A percentile compares a stretch with the other conserved stretches of the same genome.
These are phyloP conservation scores for Alosa alosa DNA, from an alignment of 2,113 vertebrate genomes.

Conservation along the genomic window DNA sequence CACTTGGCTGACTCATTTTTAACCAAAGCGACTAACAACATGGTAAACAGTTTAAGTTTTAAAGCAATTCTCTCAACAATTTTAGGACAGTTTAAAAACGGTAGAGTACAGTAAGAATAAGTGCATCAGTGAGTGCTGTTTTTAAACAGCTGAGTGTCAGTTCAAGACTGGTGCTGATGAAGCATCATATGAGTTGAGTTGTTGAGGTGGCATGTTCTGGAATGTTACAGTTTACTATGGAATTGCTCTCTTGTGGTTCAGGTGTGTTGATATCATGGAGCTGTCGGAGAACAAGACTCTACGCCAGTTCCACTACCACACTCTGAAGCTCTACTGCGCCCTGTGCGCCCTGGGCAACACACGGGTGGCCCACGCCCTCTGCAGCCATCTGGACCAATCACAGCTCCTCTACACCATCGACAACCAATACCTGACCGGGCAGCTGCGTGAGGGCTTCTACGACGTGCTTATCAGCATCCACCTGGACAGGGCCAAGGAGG, in stretches of 20 bases:
- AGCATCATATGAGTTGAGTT: no score
- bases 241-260: slow-evolving; percentile 46
- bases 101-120: no score
- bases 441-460: slow-evolving; percentile 90
- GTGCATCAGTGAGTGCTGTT: no score
- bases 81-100: no score
- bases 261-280: slow-evolving; percentile 93
- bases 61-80: no score
- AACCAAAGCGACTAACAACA: no score
- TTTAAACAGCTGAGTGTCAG: no score
- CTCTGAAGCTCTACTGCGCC: slow-evolving; percentile 88
- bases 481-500: slow-evolving; percentile 87
- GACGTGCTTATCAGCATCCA: slow-evolving; percentile 95
- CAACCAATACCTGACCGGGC: slow-evolving; percentile 91
- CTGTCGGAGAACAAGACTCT: slow-evolving; percentile 89
- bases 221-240: not conserved
- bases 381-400: slow-evolving; percentile 90
- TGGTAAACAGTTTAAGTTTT: no score
- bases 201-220: not conserved
- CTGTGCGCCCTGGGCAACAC: slow-evolving; percentile 93
- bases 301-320: slow-evolving; percentile 92
- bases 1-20: no score
- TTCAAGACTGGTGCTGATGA: no score
- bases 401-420: slow-evolving; percentile 93
- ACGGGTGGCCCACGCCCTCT: slow-evolving; percentile 89